A percentile compares a stretch with the other conserved stretches of the same genome.
Evolutionary conservation across 1,140 invertebrate genomes (phyloP).

Genomic region (Drosophila athabasca): DNA sequence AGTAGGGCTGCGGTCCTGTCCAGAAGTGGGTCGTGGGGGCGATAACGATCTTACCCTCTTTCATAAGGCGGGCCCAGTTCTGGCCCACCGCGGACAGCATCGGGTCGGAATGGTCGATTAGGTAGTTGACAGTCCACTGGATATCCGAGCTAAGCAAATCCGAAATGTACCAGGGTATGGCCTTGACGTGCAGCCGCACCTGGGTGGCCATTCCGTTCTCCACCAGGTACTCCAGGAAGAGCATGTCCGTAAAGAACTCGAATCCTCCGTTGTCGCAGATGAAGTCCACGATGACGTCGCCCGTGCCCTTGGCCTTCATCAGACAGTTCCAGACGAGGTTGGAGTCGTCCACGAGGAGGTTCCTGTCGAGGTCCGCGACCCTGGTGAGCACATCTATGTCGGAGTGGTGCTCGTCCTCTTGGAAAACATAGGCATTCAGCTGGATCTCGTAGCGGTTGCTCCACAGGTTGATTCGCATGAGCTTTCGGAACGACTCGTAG

Average conservation of each 20-base stretch:
- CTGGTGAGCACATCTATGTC: conserved; percentile 86
- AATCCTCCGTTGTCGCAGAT: conserved; percentile 97
- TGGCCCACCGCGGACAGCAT: conserved; percentile 83
- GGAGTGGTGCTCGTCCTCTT: conserved; percentile 87
- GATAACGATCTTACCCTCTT: conserved; percentile 83
- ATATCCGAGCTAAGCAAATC: conserved; percentile 93
- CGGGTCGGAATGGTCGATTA: conserved; percentile 77
- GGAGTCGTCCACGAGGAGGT: conserved; percentile 89
- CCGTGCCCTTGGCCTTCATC: conserved; percentile 15
- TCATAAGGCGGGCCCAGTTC: conserved; percentile 85
- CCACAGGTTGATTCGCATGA: conserved; percentile 88
- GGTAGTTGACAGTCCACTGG: conserved; percentile 86
- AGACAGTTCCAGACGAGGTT: conserved; percentile 85
- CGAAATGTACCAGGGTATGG: conserved; percentile 98
- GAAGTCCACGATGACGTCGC: conserved; percentile 87
- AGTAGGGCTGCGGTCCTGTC: conserved; percentile 92
- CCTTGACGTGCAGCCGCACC: conserved; percentile 94
- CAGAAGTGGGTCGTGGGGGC: conserved; percentile 89
- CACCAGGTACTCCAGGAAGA: conserved; percentile 91
- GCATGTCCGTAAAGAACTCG: conserved; percentile 95
- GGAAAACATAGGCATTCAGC: conserved; percentile 84
- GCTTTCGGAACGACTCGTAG: conserved; percentile 85
- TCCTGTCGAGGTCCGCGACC: conserved; percentile 87
- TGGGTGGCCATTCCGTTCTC: conserved; percentile 87
- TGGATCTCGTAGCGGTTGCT: conserved; percentile 92